Percentiles rank a stretch among this genome's conserved stretches.
Conservation (phyloP, 2,797 vertebrate species). For the Gymnoscopelus microlampas region DNA sequence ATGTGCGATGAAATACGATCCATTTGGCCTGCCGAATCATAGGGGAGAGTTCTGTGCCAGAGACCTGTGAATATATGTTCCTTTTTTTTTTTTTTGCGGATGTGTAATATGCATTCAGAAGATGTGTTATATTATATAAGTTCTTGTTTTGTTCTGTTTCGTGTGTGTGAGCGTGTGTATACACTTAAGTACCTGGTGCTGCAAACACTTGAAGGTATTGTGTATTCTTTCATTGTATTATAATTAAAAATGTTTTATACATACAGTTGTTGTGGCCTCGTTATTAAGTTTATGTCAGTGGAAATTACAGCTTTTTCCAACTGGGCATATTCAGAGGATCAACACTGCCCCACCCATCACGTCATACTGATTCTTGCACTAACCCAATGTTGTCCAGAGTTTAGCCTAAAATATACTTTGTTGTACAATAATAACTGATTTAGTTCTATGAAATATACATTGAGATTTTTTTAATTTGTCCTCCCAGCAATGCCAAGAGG, state of each 20-base stretch:
- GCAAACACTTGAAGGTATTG: conserved; percentile 82
- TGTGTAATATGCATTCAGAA: conserved; percentile 79
- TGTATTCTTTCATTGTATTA: conserved; percentile 90
- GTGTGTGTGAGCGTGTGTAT: conserved; percentile 48
- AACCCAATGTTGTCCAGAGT: too few species aligned
- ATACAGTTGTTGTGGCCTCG: conserved; percentile 46
- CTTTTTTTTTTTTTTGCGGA: conserved; percentile 76
- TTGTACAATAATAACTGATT: too few species aligned
- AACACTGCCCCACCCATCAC: too few species aligned
- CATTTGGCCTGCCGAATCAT: too few species aligned
- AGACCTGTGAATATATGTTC: conserved; percentile 85
- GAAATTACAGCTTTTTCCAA: too few species aligned
- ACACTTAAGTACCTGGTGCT: conserved; percentile 79
- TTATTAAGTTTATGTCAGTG: conserved; percentile 25
- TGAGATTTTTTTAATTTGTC: background rate
- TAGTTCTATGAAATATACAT: too few species aligned
- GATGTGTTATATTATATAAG: conserved; percentile 76
- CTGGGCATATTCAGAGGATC: too few species aligned
- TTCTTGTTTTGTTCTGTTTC: conserved; percentile 61
- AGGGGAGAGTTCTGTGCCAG: conserved; percentile 84
- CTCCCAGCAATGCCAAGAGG: background rate
- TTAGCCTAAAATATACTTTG: too few species aligned
- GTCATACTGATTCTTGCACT: too few species aligned
- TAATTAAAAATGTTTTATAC: conserved; percentile 93
- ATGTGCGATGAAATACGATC: background rate